Conservation (phyloP, 2,113 vertebrate genomes). For the Hypocryptadius cinnamomeus region DNA sequence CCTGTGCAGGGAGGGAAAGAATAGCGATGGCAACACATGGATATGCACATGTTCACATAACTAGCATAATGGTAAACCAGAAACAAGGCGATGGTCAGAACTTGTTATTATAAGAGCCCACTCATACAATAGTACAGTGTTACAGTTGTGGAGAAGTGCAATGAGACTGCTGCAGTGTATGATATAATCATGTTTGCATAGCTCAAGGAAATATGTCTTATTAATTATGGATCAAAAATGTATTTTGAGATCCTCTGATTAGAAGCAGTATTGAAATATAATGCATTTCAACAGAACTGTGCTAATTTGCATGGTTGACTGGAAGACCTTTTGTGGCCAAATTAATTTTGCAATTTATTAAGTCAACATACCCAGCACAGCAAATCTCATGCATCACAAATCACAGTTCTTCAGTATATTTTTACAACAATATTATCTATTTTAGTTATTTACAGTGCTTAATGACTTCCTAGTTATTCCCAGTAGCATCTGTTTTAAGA, state of each 20-base stretch:
- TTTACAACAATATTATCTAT: neutral
- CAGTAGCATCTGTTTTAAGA: neutral
- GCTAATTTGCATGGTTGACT: neutral
- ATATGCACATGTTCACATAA: neutral
- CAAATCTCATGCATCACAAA: conserved; percentile 9
- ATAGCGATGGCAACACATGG: neutral
- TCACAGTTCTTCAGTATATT: neutral
- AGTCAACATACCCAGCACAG: neutral
- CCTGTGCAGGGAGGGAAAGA: neutral
- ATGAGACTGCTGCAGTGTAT: neutral
- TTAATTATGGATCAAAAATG: neutral
- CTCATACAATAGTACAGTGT: neutral
- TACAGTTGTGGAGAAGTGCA: neutral
- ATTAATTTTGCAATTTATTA: conserved; percentile 18
- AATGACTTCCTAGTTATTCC: neutral
- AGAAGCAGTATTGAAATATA: neutral
- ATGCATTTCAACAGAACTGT: neutral
- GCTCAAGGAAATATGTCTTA: neutral
- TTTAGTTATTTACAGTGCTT: conserved; percentile 14
- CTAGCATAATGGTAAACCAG: neutral
- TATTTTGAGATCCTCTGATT: neutral
- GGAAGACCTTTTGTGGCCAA: neutral
- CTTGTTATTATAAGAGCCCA: neutral
- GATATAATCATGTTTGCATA: neutral
- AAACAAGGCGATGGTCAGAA: neutral